A percentile compares a stretch with the other conserved stretches of the same genome.
Evolutionary conservation across 2,113 vertebrate genomes (phyloP).

Genomic region (Albula goreensis): DNA sequence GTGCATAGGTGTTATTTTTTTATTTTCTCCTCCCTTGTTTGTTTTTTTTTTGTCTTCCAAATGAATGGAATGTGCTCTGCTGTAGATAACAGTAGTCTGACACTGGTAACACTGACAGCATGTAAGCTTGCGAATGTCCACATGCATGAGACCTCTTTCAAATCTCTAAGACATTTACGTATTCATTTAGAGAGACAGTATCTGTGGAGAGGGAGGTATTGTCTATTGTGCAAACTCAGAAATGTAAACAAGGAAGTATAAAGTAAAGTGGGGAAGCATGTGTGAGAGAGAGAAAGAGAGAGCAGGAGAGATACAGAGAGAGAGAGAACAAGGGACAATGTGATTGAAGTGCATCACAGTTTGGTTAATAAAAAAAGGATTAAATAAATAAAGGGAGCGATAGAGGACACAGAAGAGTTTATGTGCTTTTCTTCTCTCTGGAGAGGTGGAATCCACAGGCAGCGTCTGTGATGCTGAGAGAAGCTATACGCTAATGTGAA

Average conservation of each 20-base stretch:
- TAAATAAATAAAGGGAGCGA: slow-evolving; percentile 27
- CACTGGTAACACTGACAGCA: slow-evolving; percentile 89
- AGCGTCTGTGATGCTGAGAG: slow-evolving; percentile 3
- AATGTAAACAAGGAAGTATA: neutral
- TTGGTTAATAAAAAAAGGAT: neutral
- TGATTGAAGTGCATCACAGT: neutral
- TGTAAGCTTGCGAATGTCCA: slow-evolving; percentile 93
- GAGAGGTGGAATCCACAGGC: slow-evolving; percentile 28
- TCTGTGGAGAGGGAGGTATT: slow-evolving; percentile 46
- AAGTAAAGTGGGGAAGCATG: neutral
- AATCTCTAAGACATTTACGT: slow-evolving; percentile 87
- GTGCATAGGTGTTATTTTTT: slow-evolving; percentile 93
- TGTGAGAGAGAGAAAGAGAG: neutral
- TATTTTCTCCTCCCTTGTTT: slow-evolving; percentile 75
- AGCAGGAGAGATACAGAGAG: neutral
- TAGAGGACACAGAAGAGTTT: slow-evolving; percentile 33
- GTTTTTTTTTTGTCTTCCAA: slow-evolving; percentile 77
- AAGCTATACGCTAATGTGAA: slow-evolving; percentile 17
- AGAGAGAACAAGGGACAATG: neutral
- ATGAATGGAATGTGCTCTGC: slow-evolving; percentile 89
- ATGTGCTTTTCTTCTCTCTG: slow-evolving; percentile 53
- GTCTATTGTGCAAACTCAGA: slow-evolving; percentile 6
- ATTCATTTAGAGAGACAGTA: slow-evolving; percentile 97
- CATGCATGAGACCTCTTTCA: slow-evolving; percentile 96
- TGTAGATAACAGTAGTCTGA: slow-evolving; percentile 83